Base-by-base conservation (phyloP, 1,140 invertebrate genomes). In the Colletes latitarsis region DNA sequence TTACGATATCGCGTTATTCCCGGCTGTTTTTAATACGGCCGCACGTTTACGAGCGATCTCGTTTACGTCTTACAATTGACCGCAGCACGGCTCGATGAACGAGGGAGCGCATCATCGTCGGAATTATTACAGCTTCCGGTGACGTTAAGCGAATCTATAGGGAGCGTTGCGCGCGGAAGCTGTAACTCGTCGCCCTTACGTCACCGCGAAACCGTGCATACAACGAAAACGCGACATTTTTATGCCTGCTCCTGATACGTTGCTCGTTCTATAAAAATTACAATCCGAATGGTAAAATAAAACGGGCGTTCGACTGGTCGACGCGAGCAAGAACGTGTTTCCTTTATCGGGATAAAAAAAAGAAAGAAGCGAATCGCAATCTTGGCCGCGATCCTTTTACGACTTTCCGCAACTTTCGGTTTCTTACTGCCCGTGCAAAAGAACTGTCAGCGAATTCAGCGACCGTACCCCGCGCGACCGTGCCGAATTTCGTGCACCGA, bases 71-170 rank as follows among this genome's bases (percentile, higher is more conserved):
- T 74, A 57, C 81, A 86, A 86, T 86, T 86, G 85, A 64, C 64
- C 74, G 71, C 62, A 57, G 76, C 75, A 39, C 72, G 68, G 43
- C 66, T 76, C 64, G 77, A 77, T 69, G 69, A 70, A 67, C 70
- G 86, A 83, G 86, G 78, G 87, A 82, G 84, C 75, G 77, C 84
- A 69, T 79, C 84, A 77, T 86, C 82, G 78, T 82, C 75, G 71
- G 82, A 87, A 89, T 87, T 90, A 91, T 91, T 89, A 88, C 85
- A 84, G 81, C 85, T 90, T 91, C 90, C 90, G 89, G 82, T 84
- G 80, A 79, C 55, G 82, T 85, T 87, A 84, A 89, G 84, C 86
- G 82, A 84, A 90, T 89, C 89, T 88, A 88, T 89, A 83, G 83
- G 73, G 82, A 81, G 70, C 81, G 71, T 19, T 66, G 75, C 62